These are phyloP conservation scores for Eristalinus aeneus DNA, from an alignment of 2,888 invertebrate species.

Conservation along the genomic window DNA sequence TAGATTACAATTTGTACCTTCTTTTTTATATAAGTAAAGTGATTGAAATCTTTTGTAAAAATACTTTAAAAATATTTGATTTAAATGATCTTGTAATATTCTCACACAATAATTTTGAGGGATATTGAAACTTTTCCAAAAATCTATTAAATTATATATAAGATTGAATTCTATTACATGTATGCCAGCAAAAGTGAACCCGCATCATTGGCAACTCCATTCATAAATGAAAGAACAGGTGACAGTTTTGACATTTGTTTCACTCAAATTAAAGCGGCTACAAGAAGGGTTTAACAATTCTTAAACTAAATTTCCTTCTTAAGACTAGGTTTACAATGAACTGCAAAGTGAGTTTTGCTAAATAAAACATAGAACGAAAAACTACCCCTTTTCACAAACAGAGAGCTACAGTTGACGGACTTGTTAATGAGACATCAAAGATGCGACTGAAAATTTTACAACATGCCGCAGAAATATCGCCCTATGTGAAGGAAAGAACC, in stretches of 20 bases:
- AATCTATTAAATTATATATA: too few relatives aligned
- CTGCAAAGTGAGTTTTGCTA: background rate
- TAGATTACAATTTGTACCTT: background rate
- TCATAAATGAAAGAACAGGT: too few relatives aligned
- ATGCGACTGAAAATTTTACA: conserved; percentile 70
- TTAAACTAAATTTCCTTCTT: background rate
- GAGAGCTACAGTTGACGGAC: conserved; percentile 57
- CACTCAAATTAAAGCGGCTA: background rate
- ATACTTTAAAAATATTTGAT: too few relatives aligned
- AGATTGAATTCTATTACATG: too few relatives aligned
- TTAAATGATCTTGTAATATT: too few relatives aligned
- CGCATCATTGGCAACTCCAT: too few relatives aligned
- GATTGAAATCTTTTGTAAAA: too few relatives aligned
- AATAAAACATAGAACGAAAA: background rate
- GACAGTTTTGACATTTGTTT: too few relatives aligned
- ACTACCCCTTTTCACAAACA: conserved; percentile 14
- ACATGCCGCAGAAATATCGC: conserved; percentile 74
- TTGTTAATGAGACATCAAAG: conserved; percentile 65
- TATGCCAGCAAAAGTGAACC: too few relatives aligned
- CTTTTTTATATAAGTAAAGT: too few relatives aligned
- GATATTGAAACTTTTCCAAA: too few relatives aligned
- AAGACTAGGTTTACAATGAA: background rate
- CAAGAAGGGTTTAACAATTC: background rate
- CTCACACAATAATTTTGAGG: too few relatives aligned
- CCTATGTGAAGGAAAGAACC: conserved; percentile 74